Evolutionary conservation across 1,140 invertebrate genomes (phyloP), one percentile per base, ranked within the genome.

Genomic region (Plectus sambesii): DNA sequence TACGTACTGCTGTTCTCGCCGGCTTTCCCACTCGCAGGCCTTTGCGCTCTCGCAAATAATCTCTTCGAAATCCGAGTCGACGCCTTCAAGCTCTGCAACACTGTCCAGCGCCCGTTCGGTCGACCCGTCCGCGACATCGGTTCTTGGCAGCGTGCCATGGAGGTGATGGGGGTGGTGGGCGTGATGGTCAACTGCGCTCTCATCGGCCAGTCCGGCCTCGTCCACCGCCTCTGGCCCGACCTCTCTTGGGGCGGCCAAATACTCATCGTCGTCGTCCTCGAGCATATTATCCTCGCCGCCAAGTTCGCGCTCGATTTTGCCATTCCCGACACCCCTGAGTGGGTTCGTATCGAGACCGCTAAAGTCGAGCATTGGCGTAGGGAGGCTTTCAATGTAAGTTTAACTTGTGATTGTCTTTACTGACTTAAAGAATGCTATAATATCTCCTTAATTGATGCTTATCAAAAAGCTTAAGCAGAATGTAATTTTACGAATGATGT

Each of bases 1-100:
- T 94, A 96, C 72, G 88, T 96, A 24, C 85, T 92, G 48, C 75
- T 96, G 6, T 97, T 97, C 69, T 93, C 89, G 0, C 85, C 87
- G 12, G 87, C 88, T 0, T 96, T 94, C 71, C 90, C 90, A 0
- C 73, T 93, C 59, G 90, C 90, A 12, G 87, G 86, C 0, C 66
- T 92, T 26, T 93, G 85, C 70, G 88, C 89, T 5, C 74, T 94
- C 19, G 71, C 90, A 1, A 96, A 94, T 69, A 96, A 97, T 74
- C 73, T 94, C 8, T 78, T 90, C 40, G 89, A 96, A 70, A 84
- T 96, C 37, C 78, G 88, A 5, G 75, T 85, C 19, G 90, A 96
- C 72, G 88, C 89, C 2, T 96, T 96, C 70, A 96, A 97, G 74
- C 72, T 97, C 36, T 93, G 86, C 55, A 84, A 88, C 68, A 84